Conservation (phyloP, 2,888 invertebrate species). For the Lycophotia porphyrea region DNA sequence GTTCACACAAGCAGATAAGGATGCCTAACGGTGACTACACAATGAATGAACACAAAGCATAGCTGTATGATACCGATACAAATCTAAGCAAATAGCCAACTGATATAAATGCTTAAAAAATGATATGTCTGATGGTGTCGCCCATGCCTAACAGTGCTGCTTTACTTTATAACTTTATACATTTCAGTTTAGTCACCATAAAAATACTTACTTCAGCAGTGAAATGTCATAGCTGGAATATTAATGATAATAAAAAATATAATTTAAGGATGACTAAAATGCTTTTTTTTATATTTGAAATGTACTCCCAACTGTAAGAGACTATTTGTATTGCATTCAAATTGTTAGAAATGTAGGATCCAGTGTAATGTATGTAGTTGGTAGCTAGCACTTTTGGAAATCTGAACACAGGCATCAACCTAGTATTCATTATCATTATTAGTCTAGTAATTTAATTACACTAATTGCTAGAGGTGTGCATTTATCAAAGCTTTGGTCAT, state of each 20-base stretch:
- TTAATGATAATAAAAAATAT: not conserved
- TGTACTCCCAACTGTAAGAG: not conserved
- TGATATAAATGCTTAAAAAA: not conserved
- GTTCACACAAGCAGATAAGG: slow-evolving; percentile 44
- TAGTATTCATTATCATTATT: not conserved
- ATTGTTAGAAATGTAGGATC: not conserved
- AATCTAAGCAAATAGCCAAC: slow-evolving; percentile 12
- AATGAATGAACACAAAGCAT: slow-evolving; percentile 23
- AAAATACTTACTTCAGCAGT: not conserved
- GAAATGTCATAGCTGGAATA: not conserved
- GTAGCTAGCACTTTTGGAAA: not conserved
- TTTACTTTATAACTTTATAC: not conserved
- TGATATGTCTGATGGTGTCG: not conserved
- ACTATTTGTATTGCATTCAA: not conserved
- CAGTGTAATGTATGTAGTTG: not conserved
- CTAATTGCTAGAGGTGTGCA: not conserved
- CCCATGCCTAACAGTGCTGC: not conserved
- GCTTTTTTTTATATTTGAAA: not conserved
- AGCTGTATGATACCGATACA: not conserved
- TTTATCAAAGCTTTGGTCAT: not conserved
- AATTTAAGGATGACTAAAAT: not conserved
- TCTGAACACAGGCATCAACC: no score
- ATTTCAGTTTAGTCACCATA: not conserved
- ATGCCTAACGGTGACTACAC: not conserved
- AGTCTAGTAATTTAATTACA: not conserved